Evolutionary conservation across 2,888 invertebrate genomes (phyloP).

Genomic region (Chalcis sispes): DNA sequence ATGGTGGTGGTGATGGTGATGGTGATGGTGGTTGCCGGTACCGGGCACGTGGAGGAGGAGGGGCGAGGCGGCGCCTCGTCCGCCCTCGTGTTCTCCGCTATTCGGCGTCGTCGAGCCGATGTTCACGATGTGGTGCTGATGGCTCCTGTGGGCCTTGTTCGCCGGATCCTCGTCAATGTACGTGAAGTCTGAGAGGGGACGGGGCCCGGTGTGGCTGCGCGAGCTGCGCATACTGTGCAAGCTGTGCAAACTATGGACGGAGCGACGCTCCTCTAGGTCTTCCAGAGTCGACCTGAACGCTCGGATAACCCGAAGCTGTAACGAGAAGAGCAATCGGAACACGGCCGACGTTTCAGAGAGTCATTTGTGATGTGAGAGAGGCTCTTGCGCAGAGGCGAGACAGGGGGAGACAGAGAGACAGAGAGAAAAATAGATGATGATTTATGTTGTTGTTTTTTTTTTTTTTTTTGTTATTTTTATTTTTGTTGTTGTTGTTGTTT

Average conservation of each 20-base stretch:
- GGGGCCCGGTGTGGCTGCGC: conserved; percentile 85
- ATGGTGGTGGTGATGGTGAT: conserved; percentile 66
- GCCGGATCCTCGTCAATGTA: conserved; percentile 86
- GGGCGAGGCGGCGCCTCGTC: conserved; percentile 72
- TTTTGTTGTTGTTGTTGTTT: too few relatives aligned
- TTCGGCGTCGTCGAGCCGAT: conserved; percentile 77
- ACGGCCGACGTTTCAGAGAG: conserved; percentile 52
- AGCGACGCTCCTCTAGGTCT: conserved; percentile 99
- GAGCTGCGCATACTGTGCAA: conserved; percentile 90
- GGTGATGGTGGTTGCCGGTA: conserved; percentile 67
- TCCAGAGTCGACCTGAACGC: conserved; percentile 99
- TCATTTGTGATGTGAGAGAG: conserved; percentile 22
- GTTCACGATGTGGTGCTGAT: conserved; percentile 51
- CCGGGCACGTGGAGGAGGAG: conserved; percentile 73
- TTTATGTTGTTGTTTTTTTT: conserved; percentile 2
- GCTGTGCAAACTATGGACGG: conserved; percentile 97
- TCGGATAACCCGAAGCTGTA: conserved; percentile 99
- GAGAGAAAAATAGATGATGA: neutral
- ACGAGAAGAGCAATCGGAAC: conserved; percentile 74
- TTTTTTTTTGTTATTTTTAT: too few relatives aligned
- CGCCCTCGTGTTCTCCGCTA: conserved; percentile 58
- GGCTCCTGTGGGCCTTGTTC: conserved; percentile 73
- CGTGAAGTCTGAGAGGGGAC: conserved; percentile 89
- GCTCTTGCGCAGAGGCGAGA: conserved; percentile 10
- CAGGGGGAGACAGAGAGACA: conserved; percentile 9